Evolutionary conservation across 2,113 vertebrate genomes (phyloP).

Genomic region (Cochlearius cochlearius): DNA sequence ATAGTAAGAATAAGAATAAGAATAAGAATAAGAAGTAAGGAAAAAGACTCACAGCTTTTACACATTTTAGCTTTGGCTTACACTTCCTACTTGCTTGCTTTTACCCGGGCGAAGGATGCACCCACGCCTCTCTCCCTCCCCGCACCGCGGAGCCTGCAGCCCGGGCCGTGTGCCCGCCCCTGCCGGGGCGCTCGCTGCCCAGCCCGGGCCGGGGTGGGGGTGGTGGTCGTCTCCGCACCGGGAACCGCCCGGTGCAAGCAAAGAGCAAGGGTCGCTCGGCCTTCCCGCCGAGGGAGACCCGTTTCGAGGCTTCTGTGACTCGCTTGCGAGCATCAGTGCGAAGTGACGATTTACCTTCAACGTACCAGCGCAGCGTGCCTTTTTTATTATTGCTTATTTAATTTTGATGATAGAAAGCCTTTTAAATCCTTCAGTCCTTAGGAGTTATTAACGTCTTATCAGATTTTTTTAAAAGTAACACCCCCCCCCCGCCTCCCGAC

Average conservation of each 20-base stretch:
- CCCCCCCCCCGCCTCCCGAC: neutral
- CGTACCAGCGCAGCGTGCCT: accelerated
- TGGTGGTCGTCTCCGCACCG: neutral
- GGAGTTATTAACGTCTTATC: neutral
- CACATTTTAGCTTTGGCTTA: neutral
- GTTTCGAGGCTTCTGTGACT: neutral
- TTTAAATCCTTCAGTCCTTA: neutral
- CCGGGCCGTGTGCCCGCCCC: neutral
- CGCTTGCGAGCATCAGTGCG: neutral
- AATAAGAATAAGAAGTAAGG: too few relatives aligned
- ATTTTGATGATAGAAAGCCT: neutral
- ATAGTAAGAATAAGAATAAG: neutral
- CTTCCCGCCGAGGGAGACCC: neutral
- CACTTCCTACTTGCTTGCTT: neutral
- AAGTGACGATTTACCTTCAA: neutral
- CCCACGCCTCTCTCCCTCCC: accelerated
- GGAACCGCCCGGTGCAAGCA: neutral
- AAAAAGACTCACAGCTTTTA: neutral
- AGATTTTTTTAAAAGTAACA: neutral
- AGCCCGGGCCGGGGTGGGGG: neutral
- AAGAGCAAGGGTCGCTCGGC: too few relatives aligned
- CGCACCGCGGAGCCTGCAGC: neutral
- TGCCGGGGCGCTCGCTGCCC: neutral
- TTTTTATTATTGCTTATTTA: neutral
- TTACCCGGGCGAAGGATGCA: neutral